Evolutionary conservation across 2,797 vertebrate genomes (phyloP).

Genomic region (Pangasius larnaudii): DNA sequence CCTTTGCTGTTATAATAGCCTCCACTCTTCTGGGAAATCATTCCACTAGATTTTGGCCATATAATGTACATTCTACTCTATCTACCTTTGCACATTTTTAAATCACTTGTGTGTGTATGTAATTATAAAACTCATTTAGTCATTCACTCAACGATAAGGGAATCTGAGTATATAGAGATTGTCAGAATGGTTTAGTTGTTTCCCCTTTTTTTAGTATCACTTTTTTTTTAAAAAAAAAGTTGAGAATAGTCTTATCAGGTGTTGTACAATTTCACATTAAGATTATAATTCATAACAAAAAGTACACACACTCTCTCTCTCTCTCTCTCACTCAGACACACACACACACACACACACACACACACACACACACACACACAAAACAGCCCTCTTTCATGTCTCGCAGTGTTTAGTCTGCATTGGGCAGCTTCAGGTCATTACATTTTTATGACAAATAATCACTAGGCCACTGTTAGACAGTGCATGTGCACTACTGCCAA

Average conservation of each 20-base stretch:
- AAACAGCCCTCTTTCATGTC: neutral
- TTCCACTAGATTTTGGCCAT: neutral
- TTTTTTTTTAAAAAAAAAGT: neutral
- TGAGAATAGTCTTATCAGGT: neutral
- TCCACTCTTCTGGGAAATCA: neutral
- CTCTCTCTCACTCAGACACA: neutral
- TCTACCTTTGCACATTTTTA: neutral
- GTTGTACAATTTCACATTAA: neutral
- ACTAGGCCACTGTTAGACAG: neutral
- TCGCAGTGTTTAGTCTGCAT: neutral
- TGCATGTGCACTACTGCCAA: neutral
- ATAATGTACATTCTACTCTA: neutral
- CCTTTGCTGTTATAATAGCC: neutral
- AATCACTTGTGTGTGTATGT: neutral
- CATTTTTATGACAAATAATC: conserved; percentile 8
- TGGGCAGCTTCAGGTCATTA: conserved; percentile 14
- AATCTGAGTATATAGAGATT: neutral
- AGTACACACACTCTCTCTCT: neutral
- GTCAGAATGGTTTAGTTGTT: neutral
- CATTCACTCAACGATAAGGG: neutral
- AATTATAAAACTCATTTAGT: neutral
- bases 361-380: neutral
- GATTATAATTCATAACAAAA: neutral
- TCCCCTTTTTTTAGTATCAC: neutral
- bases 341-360: neutral